Percentiles rank a stretch among this genome's conserved stretches.
These are phyloP conservation scores for Chymomyza amoena DNA, from an alignment of 2,888 invertebrate genomes.

Conservation along the genomic window DNA sequence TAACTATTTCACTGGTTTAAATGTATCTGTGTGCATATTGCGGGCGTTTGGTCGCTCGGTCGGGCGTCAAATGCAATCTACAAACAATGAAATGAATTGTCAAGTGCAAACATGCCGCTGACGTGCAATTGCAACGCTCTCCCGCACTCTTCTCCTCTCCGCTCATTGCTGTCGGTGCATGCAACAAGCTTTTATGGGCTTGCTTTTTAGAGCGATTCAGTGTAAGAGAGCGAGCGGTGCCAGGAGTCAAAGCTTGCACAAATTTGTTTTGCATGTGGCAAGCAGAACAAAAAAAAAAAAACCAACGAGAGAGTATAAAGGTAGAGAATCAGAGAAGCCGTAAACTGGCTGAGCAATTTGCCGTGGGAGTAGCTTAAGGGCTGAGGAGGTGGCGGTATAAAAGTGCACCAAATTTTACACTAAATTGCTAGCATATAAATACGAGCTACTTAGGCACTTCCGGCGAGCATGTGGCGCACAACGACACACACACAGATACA, in stretches of 20 bases:
- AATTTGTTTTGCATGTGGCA: slow-evolving; percentile 64
- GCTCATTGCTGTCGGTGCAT: slow-evolving; percentile 12
- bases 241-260: neutral
- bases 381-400: slow-evolving; percentile 2
- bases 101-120: slow-evolving; percentile 73
- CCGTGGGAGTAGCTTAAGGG: neutral
- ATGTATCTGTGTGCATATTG: neutral
- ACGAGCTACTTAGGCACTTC: slow-evolving; percentile 51
- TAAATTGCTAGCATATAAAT: slow-evolving; percentile 44
- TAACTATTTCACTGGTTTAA: too few species aligned
- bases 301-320: neutral
- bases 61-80: slow-evolving; percentile 71
- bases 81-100: slow-evolving; percentile 75
- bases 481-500: slow-evolving; percentile 17
- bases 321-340: neutral
- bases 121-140: slow-evolving; percentile 58
- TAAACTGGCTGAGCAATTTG: neutral
- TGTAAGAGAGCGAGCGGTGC: neutral
- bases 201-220: slow-evolving; percentile 24
- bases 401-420: slow-evolving; percentile 34
- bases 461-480: slow-evolving; percentile 27
- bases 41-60: slow-evolving; percentile 7
- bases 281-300: slow-evolving; percentile 44
- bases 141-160: neutral
- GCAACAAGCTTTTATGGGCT: slow-evolving; percentile 54